A percentile compares a stretch with the other conserved stretches of the same genome.
Evolutionary conservation across 2,888 invertebrate genomes (phyloP).

Genomic region (Octodonta nipae): DNA sequence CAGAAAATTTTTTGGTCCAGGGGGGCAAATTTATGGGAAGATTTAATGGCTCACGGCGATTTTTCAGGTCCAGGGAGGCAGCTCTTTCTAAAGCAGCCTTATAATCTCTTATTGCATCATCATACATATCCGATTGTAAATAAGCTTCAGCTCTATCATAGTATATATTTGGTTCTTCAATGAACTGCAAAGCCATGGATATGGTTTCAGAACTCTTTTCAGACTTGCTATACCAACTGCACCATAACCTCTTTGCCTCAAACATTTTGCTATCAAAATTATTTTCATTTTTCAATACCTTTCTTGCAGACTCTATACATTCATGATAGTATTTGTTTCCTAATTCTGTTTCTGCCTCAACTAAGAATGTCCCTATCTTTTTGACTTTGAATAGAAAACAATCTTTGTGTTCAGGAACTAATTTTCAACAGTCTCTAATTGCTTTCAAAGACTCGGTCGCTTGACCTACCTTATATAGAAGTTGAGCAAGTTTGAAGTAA

Average conservation of each 20-base stretch:
- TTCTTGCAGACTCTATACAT: constrained; percentile 56
- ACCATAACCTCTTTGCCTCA: constrained; percentile 63
- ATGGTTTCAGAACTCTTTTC: constrained; percentile 63
- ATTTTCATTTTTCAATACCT: constrained; percentile 55
- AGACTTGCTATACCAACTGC: constrained; percentile 62
- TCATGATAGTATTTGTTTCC: constrained; percentile 50
- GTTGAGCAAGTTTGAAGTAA: constrained; percentile 63
- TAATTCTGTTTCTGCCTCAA: constrained; percentile 50
- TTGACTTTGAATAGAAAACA: constrained; percentile 95
- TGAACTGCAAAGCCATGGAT: constrained; percentile 57
- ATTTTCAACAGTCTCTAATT: constrained; percentile 88
- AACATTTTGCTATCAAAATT: constrained; percentile 57
- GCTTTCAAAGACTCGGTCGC: constrained; percentile 82
- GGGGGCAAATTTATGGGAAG: too few species aligned
- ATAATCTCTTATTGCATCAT: constrained; percentile 81
- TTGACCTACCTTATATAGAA: constrained; percentile 84
- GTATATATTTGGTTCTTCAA: constrained; percentile 59
- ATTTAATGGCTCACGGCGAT: too few species aligned
- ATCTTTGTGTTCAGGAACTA: constrained; percentile 93
- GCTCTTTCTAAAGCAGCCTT: constrained; percentile 71
- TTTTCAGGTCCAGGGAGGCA: too few species aligned
- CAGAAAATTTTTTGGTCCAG: too few species aligned
- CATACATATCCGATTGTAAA: constrained; percentile 74
- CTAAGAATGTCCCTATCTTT: constrained; percentile 67
- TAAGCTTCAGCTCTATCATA: constrained; percentile 91